These are phyloP conservation scores for Lepidocyrtinus sp. DNA, from an alignment of 2,888 invertebrate genomes.

Conservation along the genomic window DNA sequence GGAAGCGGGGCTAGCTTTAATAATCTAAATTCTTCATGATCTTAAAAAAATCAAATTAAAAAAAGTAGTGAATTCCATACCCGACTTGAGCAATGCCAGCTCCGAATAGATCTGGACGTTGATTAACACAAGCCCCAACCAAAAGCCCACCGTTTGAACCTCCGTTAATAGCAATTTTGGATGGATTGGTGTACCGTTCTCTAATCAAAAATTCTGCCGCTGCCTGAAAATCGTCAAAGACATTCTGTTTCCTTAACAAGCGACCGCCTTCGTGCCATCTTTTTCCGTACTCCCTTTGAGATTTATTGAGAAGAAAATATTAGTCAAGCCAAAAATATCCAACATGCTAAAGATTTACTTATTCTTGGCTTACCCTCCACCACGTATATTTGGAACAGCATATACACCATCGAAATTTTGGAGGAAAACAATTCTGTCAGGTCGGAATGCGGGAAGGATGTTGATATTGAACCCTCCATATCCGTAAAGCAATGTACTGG, in stretches of 20 bases:
- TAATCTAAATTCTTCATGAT: too few relatives aligned
- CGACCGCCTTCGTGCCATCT: slow-evolving; percentile 97
- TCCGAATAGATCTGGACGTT: slow-evolving; percentile 94
- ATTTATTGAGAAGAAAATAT: too few relatives aligned
- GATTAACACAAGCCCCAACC: slow-evolving; percentile 95
- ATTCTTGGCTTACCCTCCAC: slow-evolving; percentile 79
- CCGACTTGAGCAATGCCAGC: slow-evolving; percentile 95
- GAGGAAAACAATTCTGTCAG: slow-evolving; percentile 90
- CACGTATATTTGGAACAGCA: slow-evolving; percentile 94
- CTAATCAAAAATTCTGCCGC: slow-evolving; percentile 91
- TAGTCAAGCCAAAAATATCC: too few relatives aligned
- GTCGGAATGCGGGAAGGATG: slow-evolving; percentile 90
- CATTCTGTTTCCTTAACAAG: slow-evolving; percentile 94
- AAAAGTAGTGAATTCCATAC: slow-evolving; percentile 74
- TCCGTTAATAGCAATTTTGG: slow-evolving; percentile 75
- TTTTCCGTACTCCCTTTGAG: slow-evolving; percentile 75
- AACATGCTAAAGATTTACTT: too few relatives aligned
- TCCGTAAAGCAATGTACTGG: slow-evolving; percentile 91
- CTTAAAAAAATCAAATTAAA: slow-evolving; percentile 74
- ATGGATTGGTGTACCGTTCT: slow-evolving; percentile 83
- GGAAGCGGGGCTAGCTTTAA: slow-evolving; percentile 96
- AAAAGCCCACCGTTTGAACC: slow-evolving; percentile 97
- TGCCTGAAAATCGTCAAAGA: slow-evolving; percentile 95
- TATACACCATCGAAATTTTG: slow-evolving; percentile 90
- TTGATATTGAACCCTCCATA: slow-evolving; percentile 98